Base-by-base conservation (phyloP, 2,113 vertebrate genomes). In the Strigops habroptila region DNA sequence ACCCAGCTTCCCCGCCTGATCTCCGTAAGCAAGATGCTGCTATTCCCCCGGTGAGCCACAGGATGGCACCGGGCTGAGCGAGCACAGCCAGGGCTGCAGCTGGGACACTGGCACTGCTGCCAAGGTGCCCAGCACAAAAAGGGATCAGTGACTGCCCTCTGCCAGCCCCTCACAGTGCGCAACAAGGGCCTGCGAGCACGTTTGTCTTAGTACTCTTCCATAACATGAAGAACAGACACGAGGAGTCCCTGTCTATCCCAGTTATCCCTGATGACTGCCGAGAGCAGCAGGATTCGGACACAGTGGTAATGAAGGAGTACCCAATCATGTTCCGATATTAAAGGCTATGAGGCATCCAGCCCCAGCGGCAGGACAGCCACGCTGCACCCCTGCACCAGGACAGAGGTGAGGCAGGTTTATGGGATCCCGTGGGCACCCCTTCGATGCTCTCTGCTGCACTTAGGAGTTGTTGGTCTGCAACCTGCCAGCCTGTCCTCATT, bases 321-420 rank as follows among this genome's bases (percentile, higher is more conserved):
- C 33, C 75, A 35, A 4, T 21, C 4, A 1, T 1, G 12, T 5
- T 49, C 48, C 4, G 21, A 4, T 18, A n/a, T 2, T 24, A 39
- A 60, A 24, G 43, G 24, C 37, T 28, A 13, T 1, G 10, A 6
- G 37, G 19, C 43, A 64, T 3, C 53, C 49, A 18, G 28, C 51
- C 51, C 33, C 11, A 4, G 1, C 33, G n/a, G 48, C 28, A 11
- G 24, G 28, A 12, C 14, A 17, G 59, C 48, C 75, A 11, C 7
- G 37, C 12, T 3, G 39, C n/a, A 37, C 14, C 31, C 46, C 33
- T 8, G 27, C 37, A 37, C 5, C 39, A 4, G 35, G 37, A 16
- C 33, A 46, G 49, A 18, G 59, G 18, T 2, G 8, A 18, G 31
- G 22, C 44, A 33, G 75, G 18, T 51, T 33, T 12, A 4, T 0